Evolutionary conservation across 2,888 invertebrate genomes (phyloP).

Genomic region (Strigamia crassipes): DNA sequence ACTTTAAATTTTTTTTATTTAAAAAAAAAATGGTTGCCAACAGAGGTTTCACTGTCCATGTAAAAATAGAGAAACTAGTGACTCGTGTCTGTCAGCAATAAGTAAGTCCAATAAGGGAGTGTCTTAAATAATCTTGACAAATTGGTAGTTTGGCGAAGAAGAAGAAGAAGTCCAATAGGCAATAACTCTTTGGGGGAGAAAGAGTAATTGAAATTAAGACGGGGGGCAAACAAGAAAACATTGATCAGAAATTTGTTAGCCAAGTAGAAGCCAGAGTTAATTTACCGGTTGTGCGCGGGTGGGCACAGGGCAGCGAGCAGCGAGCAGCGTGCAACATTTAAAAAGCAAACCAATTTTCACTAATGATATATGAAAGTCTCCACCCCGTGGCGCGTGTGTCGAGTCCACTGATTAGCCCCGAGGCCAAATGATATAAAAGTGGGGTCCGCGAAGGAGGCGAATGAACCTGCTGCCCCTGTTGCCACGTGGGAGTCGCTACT

Average conservation of each 20-base stretch:
- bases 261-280: neutral
- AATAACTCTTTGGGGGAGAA: neutral
- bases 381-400: neutral
- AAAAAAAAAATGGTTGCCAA: too few species aligned
- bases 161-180: neutral
- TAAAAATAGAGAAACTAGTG: too few species aligned
- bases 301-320: neutral
- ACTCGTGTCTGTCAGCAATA: neutral
- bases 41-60: too few species aligned
- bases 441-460: conserved; percentile 2
- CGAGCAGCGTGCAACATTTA: neutral
- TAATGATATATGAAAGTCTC: conserved; percentile 8
- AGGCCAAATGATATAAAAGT: conserved; percentile 11
- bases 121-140: conserved; percentile 17
- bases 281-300: neutral
- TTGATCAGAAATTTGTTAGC: neutral
- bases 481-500: neutral
- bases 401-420: conserved; percentile 11
- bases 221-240: neutral
- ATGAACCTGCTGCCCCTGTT: neutral
- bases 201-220: conserved; percentile 23
- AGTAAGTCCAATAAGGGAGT: neutral
- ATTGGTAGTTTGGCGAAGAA: neutral
- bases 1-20: too few species aligned
- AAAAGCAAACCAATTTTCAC: conserved; percentile 5